Evolutionary conservation across 2,797 vertebrate genomes (phyloP), one percentile per base, ranked within the genome.

Genomic region (Erpetoichthys calabaricus): DNA sequence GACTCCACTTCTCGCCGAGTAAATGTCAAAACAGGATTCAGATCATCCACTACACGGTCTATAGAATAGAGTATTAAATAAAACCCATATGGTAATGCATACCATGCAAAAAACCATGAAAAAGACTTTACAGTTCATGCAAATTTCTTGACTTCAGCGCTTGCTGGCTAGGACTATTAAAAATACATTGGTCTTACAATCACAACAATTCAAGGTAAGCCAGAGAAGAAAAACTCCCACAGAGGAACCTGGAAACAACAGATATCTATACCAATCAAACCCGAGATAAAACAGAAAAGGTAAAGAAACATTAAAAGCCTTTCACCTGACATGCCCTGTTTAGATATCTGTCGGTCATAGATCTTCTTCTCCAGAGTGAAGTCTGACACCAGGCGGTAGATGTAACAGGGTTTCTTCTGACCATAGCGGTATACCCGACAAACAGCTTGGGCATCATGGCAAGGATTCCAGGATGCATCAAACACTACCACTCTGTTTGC

Each of bases 291-390:
- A n/a, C n/a, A n/a, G n/a, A n/a, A n/a, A n/a, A n/a, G n/a, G n/a
- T n/a, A n/a, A n/a, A n/a, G n/a, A n/a, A n/a, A n/a, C n/a, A n/a
- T n/a, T n/a, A n/a, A n/a, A n/a, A n/a, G n/a, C n/a, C n/a, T n/a
- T n/a, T n/a, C n/a, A 98, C 96, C 95, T 7, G 95, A 98, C 95
- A 99, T 99, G 71, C 94, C 89, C 82, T 99, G 96, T 76, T 99
- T 99, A 64, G 95, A 96, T 67, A 99, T 93, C 74, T 99, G 96
- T 62, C 96, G 81, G 69, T 99, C 96, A 47, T 99, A 99, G 68
- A 99, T 99, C 81, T 98, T 99, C 80, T 92, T 96, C 82, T 99
- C 96, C 60, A 99, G 76, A 46, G 95, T 98, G 69, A 81, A 98
- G 80, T 99, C 94, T 51, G 94, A 98, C 64, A 98, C 94, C 8